These are phyloP conservation scores for Smithornis capensis DNA, from an alignment of 2,113 vertebrate genomes.

Conservation along the genomic window DNA sequence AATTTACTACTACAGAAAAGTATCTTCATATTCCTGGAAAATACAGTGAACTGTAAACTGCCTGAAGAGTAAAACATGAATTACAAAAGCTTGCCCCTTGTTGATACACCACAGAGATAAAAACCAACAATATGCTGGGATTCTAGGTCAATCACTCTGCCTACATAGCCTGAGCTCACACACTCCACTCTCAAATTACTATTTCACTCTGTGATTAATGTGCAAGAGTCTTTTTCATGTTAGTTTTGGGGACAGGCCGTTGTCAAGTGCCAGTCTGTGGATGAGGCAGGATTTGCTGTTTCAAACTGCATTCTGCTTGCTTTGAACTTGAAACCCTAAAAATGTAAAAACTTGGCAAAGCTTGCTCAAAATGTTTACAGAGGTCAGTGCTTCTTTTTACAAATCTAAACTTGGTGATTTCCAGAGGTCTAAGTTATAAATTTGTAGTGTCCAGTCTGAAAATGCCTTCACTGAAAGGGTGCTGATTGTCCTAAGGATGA, in stretches of 20 bases:
- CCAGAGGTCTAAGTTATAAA: rapidly evolving
- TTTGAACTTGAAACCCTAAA: neutral
- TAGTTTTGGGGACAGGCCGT: neutral
- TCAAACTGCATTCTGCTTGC: neutral
- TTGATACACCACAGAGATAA: neutral
- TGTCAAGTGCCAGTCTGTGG: neutral
- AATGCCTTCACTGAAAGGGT: neutral
- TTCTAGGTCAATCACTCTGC: neutral
- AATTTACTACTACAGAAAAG: neutral
- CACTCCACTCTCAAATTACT: neutral
- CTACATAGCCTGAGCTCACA: neutral
- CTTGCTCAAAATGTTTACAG: neutral
- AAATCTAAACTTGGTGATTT: neutral
- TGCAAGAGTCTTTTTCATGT: neutral
- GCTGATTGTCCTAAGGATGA: neutral
- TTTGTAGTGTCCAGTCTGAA: neutral
- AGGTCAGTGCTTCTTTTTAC: neutral
- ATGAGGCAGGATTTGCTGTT: neutral
- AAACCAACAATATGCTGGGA: neutral
- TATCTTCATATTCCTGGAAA: neutral
- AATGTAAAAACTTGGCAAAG: neutral
- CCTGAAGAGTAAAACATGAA: neutral
- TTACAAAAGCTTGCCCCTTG: neutral
- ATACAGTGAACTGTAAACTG: neutral
- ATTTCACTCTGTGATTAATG: rapidly evolving